Evolutionary conservation across 2,113 vertebrate species (phyloP).

Genomic region (Scopus umbretta): DNA sequence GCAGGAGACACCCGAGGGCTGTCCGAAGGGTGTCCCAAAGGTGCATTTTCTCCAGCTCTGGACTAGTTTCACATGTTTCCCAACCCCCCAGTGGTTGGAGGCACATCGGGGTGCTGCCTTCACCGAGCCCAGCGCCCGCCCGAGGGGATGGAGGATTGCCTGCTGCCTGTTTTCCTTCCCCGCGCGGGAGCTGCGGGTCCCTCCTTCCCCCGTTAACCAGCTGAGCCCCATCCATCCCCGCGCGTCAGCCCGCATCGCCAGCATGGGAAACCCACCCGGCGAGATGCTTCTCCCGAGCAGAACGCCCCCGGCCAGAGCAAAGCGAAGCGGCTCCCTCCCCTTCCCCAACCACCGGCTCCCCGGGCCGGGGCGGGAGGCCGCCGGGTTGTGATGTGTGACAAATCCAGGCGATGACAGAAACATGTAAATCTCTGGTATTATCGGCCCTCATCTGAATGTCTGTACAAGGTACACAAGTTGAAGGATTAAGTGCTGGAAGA

Average conservation of each 20-base stretch:
- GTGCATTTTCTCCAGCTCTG: not conserved
- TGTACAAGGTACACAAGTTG: constrained; percentile 69
- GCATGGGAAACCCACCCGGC: not conserved
- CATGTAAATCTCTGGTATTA: constrained; percentile 77
- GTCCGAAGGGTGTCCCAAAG: not conserved
- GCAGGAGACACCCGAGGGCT: too few species aligned
- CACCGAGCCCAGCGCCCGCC: not conserved
- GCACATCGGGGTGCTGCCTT: fast-evolving
- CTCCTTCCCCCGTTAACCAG: fast-evolving
- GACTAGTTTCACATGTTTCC: fast-evolving
- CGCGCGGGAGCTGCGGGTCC: fast-evolving
- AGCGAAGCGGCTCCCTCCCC: not conserved
- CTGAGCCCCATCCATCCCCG: not conserved
- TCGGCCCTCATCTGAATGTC: constrained; percentile 76
- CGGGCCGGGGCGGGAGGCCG: not conserved
- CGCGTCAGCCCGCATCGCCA: not conserved
- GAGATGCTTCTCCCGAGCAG: too few species aligned
- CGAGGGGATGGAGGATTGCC: not conserved
- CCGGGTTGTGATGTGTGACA: constrained; percentile 46
- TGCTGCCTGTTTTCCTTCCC: not conserved
- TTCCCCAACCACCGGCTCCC: fast-evolving
- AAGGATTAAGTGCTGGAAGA: constrained; percentile 74
- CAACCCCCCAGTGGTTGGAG: fast-evolving
- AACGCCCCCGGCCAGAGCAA: not conserved
- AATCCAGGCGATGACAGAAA: constrained; percentile 53